Conservation (phyloP, 92 coral and sea anemone species). For the Phymanthus crucifer region DNA sequence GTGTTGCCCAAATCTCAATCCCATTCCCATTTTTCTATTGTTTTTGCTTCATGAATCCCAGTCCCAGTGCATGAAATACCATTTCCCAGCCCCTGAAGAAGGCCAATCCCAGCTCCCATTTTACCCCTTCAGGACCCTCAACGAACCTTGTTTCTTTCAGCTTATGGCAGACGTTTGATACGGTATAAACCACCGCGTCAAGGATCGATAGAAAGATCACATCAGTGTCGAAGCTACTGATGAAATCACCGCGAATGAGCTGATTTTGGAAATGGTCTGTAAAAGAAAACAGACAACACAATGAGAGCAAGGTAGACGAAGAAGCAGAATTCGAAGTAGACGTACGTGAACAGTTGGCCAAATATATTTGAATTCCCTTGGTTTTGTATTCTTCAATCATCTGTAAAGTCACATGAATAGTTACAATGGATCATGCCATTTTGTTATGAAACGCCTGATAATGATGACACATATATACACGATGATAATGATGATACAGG, state of each 20-base stretch:
- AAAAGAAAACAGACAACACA: too few species aligned
- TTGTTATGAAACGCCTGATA: too few species aligned
- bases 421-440: too few species aligned
- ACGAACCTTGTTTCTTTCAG: conserved; percentile 20
- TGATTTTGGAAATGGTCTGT: conserved; percentile 24
- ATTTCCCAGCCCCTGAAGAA: too few species aligned
- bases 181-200: conserved; percentile 32
- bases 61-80: too few species aligned
- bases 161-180: neutral
- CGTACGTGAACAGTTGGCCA: conserved; percentile 87
- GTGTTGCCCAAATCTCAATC: neutral
- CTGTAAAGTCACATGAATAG: too few species aligned
- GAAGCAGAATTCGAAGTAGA: neutral
- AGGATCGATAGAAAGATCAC: conserved; percentile 33
- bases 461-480: too few species aligned
- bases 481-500: too few species aligned
- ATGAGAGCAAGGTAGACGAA: neutral
- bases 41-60: too few species aligned
- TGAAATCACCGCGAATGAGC: conserved; percentile 13
- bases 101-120: too few species aligned
- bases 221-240: neutral
- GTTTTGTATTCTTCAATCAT: conserved; percentile 50
- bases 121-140: too few species aligned
- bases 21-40: too few species aligned
- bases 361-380: conserved; percentile 55